These are phyloP conservation scores for Tetragnatha versicolor DNA, from an alignment of 1,140 invertebrate genomes.

Conservation along the genomic window DNA sequence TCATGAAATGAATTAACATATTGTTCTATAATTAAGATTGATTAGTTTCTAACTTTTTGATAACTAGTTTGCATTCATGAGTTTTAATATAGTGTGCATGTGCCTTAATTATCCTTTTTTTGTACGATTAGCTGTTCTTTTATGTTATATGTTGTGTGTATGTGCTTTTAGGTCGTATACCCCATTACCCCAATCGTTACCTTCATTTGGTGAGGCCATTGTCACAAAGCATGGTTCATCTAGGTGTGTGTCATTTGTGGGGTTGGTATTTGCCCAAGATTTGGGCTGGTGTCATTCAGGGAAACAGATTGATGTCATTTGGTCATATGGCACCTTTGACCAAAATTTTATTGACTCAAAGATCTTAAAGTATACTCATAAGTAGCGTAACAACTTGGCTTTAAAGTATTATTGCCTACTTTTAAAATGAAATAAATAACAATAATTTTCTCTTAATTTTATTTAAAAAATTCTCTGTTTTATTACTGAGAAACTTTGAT, in stretches of 20 bases:
- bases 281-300: slow-evolving; percentile 11
- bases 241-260: slow-evolving; percentile 54
- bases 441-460: no score
- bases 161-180: slow-evolving; percentile 49
- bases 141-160: slow-evolving; percentile 16
- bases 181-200: slow-evolving; percentile 52
- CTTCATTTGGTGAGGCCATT: slow-evolving; percentile 54
- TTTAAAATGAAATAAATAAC: no score
- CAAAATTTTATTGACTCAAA: no score
- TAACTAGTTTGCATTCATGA: background rate
- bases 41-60: background rate
- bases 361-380: no score
- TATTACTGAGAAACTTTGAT: no score
- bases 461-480: no score
- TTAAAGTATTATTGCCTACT: no score
- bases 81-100: background rate
- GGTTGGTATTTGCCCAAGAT: slow-evolving; percentile 12
- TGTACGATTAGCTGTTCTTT: background rate
- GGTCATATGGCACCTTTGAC: no score
- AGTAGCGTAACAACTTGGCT: no score
- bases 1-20: background rate
- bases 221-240: slow-evolving; percentile 49
- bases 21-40: background rate
- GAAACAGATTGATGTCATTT: no score
- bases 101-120: background rate